Evolutionary conservation across 2,888 invertebrate genomes (phyloP).

Genomic region (Zygogramma bicolorata): DNA sequence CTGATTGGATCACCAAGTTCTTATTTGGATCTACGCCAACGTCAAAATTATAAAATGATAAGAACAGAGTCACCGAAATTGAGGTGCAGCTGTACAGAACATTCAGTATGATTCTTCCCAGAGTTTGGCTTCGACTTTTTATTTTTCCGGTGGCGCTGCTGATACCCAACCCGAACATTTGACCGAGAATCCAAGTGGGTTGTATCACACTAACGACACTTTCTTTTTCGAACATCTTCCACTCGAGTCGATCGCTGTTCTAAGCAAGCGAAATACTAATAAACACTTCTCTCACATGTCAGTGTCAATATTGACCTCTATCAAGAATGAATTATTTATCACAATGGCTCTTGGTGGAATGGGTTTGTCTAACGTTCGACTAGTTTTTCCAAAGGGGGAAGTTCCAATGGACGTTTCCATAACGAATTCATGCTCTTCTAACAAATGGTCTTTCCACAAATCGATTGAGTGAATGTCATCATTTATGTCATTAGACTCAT

Average conservation of each 20-base stretch:
- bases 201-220: constrained; percentile 24
- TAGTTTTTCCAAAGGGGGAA: constrained; percentile 1
- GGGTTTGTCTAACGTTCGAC: neutral
- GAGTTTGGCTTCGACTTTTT: neutral
- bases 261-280: neutral
- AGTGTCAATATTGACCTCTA: constrained; percentile 21
- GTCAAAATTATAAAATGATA: constrained; percentile 31
- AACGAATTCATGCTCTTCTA: too few relatives aligned
- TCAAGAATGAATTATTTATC: constrained; percentile 23
- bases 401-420: too few relatives aligned
- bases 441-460: too few relatives aligned
- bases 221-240: constrained; percentile 28
- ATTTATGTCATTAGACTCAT: too few relatives aligned
- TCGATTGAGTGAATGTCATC: too few relatives aligned
- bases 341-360: constrained; percentile 7
- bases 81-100: constrained; percentile 18
- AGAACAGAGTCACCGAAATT: constrained; percentile 18
- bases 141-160: constrained; percentile 21
- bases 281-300: constrained; percentile 10
- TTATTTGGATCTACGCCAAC: constrained; percentile 23
- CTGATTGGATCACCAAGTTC: constrained; percentile 40
- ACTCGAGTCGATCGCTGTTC: neutral
- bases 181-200: constrained; percentile 38
- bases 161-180: constrained; percentile 41
- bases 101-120: neutral